Evolutionary conservation across 1,140 invertebrate species (phyloP).

Genomic region (Drosophila auraria): DNA sequence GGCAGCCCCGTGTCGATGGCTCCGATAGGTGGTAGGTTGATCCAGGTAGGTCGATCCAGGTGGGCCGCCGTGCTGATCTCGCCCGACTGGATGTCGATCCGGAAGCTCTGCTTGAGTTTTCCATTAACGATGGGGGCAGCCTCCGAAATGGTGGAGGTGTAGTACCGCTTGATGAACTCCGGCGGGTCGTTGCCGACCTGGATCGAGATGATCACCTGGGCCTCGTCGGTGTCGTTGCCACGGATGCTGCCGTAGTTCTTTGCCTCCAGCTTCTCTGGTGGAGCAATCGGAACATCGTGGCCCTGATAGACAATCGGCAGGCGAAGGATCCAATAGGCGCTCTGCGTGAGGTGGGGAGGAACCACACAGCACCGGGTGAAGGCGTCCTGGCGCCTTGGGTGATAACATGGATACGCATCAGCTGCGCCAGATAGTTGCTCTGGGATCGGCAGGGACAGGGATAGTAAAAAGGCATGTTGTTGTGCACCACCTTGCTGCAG

Average conservation of each 20-base stretch:
- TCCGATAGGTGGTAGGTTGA: constrained; percentile 93
- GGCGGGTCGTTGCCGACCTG: constrained; percentile 98
- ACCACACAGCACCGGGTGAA: no score
- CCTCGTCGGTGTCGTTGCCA: constrained; percentile 97
- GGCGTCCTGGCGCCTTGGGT: no score
- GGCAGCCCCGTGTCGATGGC: constrained; percentile 95
- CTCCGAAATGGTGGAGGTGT: constrained; percentile 92
- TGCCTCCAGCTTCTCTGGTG: constrained; percentile 85
- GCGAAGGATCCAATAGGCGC: no score
- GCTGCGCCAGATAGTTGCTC: no score
- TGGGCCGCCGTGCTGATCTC: constrained; percentile 91
- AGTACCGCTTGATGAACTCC: constrained; percentile 92
- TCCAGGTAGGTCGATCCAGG: constrained; percentile 92
- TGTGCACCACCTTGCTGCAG: no score
- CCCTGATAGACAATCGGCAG: no score
- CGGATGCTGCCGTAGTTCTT: constrained; percentile 97
- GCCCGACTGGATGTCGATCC: constrained; percentile 94
- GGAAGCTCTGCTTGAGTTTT: constrained; percentile 93
- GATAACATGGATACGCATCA: no score
- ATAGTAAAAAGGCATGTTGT: no score
- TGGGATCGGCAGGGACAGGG: no score
- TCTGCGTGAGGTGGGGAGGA: no score
- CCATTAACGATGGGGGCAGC: constrained; percentile 91
- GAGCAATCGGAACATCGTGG: no score
- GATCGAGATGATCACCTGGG: constrained; percentile 96